Conservation (phyloP, 2,888 invertebrate species). For the Ichneumoninae sp. region DNA sequence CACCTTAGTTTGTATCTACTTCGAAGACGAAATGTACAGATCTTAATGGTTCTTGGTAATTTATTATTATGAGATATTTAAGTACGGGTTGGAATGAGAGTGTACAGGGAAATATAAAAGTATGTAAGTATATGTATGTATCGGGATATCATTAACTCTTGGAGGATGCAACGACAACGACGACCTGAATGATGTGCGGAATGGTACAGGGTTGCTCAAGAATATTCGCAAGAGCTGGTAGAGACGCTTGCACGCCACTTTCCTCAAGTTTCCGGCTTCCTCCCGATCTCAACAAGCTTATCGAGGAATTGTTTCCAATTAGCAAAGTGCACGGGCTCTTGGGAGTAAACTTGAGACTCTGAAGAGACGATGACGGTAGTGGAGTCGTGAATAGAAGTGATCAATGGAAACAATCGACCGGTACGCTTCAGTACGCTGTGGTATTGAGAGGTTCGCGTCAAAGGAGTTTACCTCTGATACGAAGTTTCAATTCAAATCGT, state of each 20-base stretch:
- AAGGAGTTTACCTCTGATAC: slow-evolving; percentile 29
- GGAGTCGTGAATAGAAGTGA: slow-evolving; percentile 47
- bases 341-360: slow-evolving; percentile 62
- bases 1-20: background rate
- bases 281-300: slow-evolving; percentile 52
- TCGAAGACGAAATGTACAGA: background rate
- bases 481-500: slow-evolving; percentile 37
- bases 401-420: slow-evolving; percentile 46
- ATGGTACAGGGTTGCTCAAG: slow-evolving; percentile 30
- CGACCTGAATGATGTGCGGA: slow-evolving; percentile 15
- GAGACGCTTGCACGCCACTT: background rate
- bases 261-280: slow-evolving; percentile 28
- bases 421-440: background rate
- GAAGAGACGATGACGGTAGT: slow-evolving; percentile 13
- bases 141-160: slow-evolving; percentile 4
- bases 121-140: background rate
- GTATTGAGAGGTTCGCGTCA: slow-evolving; percentile 14
- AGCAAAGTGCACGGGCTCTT: slow-evolving; percentile 60
- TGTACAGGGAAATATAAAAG: slow-evolving; percentile 1
- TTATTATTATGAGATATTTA: slow-evolving; percentile 7
- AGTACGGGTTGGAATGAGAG: background rate
- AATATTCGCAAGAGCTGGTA: slow-evolving; percentile 35
- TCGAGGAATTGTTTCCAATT: slow-evolving; percentile 65
- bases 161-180: slow-evolving; percentile 14
- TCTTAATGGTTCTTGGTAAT: background rate